These are phyloP conservation scores for Drosophila koepferae DNA, from an alignment of 2,888 invertebrate genomes.

Conservation along the genomic window DNA sequence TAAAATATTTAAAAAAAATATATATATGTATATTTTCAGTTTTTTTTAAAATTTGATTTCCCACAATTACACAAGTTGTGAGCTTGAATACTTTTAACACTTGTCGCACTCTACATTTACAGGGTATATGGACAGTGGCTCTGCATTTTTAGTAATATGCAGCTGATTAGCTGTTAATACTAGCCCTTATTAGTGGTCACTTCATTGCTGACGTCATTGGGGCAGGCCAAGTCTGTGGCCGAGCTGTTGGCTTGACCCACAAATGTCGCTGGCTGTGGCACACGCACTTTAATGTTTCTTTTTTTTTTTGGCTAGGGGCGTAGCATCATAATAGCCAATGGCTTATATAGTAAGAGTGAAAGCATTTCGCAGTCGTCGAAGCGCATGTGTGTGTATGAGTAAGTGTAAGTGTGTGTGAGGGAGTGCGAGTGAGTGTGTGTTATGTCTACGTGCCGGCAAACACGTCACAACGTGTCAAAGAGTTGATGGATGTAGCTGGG, in stretches of 20 bases:
- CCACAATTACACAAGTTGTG: not conserved
- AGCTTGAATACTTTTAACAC: not conserved
- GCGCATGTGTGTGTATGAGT: conserved; percentile 6
- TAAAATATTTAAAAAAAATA: no score
- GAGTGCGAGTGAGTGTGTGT: conserved; percentile 20
- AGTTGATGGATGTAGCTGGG: conserved; percentile 24
- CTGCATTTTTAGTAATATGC: not conserved
- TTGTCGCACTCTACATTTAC: not conserved
- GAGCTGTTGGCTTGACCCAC: conserved; percentile 49
- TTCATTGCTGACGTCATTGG: conserved; percentile 48
- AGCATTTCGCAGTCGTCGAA: conserved; percentile 65
- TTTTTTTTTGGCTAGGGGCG: conserved; percentile 27
- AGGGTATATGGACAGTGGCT: not conserved
- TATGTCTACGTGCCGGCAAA: conserved; percentile 74
- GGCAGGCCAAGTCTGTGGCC: conserved; percentile 11
- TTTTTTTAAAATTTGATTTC: no score
- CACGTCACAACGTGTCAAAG: conserved; percentile 55
- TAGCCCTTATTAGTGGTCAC: not conserved
- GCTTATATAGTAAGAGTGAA: conserved; percentile 72
- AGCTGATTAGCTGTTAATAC: not conserved
- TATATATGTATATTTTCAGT: no score
- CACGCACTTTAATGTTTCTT: conserved; percentile 26
- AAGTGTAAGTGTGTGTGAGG: conserved; percentile 3
- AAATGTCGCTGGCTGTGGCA: conserved; percentile 40
- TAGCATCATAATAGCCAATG: conserved; percentile 10